A percentile compares a stretch with the other conserved stretches of the same genome.
Conservation (phyloP, 2,888 invertebrate genomes). For the Eupithecia subfuscata region DNA sequence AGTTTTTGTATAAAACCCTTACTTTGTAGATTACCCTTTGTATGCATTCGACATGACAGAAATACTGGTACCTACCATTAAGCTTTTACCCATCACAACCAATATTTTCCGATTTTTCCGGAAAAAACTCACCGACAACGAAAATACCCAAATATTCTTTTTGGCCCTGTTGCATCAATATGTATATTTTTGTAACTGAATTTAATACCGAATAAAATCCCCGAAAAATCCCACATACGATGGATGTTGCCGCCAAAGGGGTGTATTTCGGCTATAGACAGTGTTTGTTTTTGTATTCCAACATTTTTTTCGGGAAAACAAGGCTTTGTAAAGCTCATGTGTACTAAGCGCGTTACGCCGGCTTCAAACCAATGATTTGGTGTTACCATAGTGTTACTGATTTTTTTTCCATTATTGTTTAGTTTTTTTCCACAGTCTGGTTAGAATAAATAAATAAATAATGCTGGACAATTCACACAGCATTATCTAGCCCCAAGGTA, state of each 20-base stretch:
- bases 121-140: constrained; percentile 22
- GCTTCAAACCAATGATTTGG: constrained; percentile 39
- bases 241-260: constrained; percentile 36
- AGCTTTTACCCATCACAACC: constrained; percentile 23
- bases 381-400: background rate
- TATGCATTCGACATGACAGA: constrained; percentile 17
- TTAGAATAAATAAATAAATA: too few relatives aligned
- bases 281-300: constrained; percentile 49
- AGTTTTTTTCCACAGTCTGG: background rate
- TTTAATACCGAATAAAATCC: constrained; percentile 51
- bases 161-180: constrained; percentile 29
- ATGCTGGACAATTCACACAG: too few relatives aligned
- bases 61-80: constrained; percentile 15
- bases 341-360: constrained; percentile 57
- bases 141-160: constrained; percentile 30
- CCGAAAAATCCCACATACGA: constrained; percentile 44
- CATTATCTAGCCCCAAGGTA: too few relatives aligned
- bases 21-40: constrained; percentile 6
- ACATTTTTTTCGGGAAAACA: constrained; percentile 53
- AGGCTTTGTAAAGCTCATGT: constrained; percentile 52
- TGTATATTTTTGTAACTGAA: constrained; percentile 46
- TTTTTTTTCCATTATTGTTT: background rate
- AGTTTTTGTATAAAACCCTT: constrained; percentile 1
- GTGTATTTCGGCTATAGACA: constrained; percentile 42
- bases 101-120: constrained; percentile 19